Evolutionary conservation across 2,888 invertebrate genomes (phyloP), one percentile per base, ranked within the genome.

Genomic region (Tachystola acroxantha): DNA sequence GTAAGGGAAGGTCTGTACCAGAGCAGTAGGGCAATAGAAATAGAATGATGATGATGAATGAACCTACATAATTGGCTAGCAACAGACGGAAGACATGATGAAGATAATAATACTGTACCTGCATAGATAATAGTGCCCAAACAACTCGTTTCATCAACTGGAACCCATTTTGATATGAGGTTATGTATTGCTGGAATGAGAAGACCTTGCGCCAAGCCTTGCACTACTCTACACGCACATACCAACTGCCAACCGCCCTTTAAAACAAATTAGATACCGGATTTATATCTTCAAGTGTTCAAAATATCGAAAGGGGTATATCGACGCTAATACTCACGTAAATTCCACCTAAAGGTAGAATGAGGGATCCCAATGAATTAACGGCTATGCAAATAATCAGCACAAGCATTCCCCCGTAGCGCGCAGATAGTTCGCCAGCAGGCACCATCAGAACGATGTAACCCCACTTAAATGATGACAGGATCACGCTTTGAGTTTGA

Each of bases 181-280:
- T 91, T 91, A 50, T 93, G 93, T 4, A 90, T 71, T 6, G 90
- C 89, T 0, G 94, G 94, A 53, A 90, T 90, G 7, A 93, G 77
- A 39, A 91, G 89, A 0, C 92, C 92, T 75, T 94, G 93, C 0
- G 89, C 80, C 3, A 96, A 74, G 0, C 96, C 96, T 66, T 94
- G 92, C 0, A 92, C 46, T 0, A 93, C 89, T 28, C 96, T 88
- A 39, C 92, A 88, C 0, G 78, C 86, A 53, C 93, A 91, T 0
- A 94, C 84, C 1, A 90, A 80, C 36, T 88, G 68, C 85, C 91
- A 92, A 9, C 89, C 91, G 16, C 16, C 16, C 16, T 16, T 16
- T 16, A 16, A 16, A 16, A 16, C 16, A 3, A 16, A 6, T 16
- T n/a, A n/a, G n/a, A n/a, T n/a, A n/a, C n/a, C n/a, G n/a, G n/a